These are phyloP conservation scores for Rhadinocentrus ornatus DNA, from an alignment of 2,797 vertebrate species.

Conservation along the genomic window DNA sequence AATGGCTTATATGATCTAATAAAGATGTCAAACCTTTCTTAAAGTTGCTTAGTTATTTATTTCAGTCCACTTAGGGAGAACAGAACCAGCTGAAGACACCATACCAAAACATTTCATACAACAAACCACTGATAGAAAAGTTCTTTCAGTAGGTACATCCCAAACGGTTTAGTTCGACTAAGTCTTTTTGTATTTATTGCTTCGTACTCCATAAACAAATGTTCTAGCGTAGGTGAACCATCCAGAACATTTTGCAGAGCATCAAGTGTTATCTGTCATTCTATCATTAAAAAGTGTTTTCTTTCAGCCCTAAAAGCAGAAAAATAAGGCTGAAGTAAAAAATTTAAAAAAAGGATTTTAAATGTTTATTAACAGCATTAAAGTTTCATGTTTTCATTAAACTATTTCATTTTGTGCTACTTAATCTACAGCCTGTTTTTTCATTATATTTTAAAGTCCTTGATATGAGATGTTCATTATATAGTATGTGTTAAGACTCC, in stretches of 20 bases:
- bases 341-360: neutral
- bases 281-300: neutral
- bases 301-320: neutral
- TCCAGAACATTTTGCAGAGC: neutral
- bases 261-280: no score
- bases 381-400: neutral
- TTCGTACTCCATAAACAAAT: no score
- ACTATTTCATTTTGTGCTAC: neutral
- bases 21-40: conserved; percentile 1
- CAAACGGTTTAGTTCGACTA: no score
- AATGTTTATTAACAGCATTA: no score
- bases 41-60: neutral
- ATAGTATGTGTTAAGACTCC: neutral
- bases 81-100: neutral
- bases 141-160: neutral
- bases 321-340: neutral
- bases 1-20: neutral
- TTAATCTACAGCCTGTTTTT: neutral
- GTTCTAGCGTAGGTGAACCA: neutral
- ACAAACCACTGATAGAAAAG: neutral
- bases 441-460: neutral
- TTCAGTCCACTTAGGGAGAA: neutral
- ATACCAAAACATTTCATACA: neutral
- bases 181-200: no score
- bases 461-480: neutral